phyloP scores from a whole-genome alignment of 1,140 invertebrate genomes.

The Leptoteleia sp. region DNA sequence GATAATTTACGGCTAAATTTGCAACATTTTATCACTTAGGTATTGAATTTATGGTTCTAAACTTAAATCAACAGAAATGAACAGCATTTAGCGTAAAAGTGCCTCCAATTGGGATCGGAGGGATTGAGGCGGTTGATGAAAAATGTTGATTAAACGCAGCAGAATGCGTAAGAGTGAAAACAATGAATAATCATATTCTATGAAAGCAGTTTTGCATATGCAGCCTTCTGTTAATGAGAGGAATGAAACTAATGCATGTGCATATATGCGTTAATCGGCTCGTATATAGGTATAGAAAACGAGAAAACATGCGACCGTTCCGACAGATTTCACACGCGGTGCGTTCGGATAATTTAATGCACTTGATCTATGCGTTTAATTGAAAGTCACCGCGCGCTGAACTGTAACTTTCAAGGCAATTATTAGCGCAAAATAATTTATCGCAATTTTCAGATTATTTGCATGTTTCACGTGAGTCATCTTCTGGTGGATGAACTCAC shows the following conservation, averaged over 20 bases:
- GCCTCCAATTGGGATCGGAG: too few species aligned
- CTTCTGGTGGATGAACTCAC: too few species aligned
- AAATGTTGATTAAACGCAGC: conserved; percentile 46
- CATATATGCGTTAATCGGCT: conserved; percentile 23
- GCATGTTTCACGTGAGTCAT: too few species aligned
- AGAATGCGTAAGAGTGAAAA: conserved; percentile 56
- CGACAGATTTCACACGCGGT: conserved; percentile 23
- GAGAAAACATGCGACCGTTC: conserved; percentile 42
- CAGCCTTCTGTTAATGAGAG: conserved; percentile 43
- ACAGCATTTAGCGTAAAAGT: conserved; percentile 5
- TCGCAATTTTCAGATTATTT: conserved; percentile 8
- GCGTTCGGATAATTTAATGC: conserved; percentile 23
- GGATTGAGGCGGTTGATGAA: conserved; percentile 25
- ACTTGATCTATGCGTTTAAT: conserved; percentile 25
- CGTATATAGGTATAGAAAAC: conserved; percentile 43
- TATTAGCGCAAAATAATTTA: conserved; percentile 37
- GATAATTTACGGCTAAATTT: too few species aligned
- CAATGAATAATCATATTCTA: conserved; percentile 50
- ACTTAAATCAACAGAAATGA: too few species aligned
- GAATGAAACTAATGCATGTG: conserved; percentile 45
- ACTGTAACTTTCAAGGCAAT: conserved; percentile 33
- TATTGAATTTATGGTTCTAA: too few species aligned
- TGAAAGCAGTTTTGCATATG: conserved; percentile 60
- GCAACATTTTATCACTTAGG: too few species aligned
- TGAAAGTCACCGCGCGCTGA: conserved; percentile 9